Conservation (phyloP, 2,888 invertebrate species). For the Epistrophella euchroma region DNA sequence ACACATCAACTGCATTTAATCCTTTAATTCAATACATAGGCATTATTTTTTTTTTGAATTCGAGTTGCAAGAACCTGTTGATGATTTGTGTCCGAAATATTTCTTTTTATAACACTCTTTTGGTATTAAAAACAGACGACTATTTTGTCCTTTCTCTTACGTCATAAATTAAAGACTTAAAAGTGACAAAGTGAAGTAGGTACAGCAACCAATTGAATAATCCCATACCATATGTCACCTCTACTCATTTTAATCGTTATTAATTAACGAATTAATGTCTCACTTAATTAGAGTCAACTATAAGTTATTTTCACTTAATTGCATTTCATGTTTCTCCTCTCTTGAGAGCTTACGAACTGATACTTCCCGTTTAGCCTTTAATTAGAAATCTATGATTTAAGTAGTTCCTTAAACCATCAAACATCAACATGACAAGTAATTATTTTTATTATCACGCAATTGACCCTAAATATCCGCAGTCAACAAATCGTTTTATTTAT, state of each 20-base stretch:
- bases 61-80: no score
- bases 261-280: conserved; percentile 17
- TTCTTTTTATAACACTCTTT: no score
- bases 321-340: conserved; percentile 19
- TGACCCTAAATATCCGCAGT: neutral
- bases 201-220: neutral
- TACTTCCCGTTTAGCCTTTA: neutral
- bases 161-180: neutral
- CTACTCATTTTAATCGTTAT: conserved; percentile 14
- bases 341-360: neutral
- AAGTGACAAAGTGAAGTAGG: neutral
- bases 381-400: neutral
- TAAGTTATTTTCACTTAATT: conserved; percentile 38
- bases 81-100: no score
- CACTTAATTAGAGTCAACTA: conserved; percentile 31
- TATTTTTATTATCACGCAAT: conserved; percentile 26
- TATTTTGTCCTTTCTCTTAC: no score
- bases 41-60: no score
- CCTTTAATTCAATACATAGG: no score
- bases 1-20: no score
- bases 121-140: neutral
- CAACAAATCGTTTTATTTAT: neutral
- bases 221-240: neutral
- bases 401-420: neutral
- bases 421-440: conserved; percentile 7